Evolutionary conservation across 2,888 invertebrate genomes (phyloP).

Genomic region (Aethes cnicana): DNA sequence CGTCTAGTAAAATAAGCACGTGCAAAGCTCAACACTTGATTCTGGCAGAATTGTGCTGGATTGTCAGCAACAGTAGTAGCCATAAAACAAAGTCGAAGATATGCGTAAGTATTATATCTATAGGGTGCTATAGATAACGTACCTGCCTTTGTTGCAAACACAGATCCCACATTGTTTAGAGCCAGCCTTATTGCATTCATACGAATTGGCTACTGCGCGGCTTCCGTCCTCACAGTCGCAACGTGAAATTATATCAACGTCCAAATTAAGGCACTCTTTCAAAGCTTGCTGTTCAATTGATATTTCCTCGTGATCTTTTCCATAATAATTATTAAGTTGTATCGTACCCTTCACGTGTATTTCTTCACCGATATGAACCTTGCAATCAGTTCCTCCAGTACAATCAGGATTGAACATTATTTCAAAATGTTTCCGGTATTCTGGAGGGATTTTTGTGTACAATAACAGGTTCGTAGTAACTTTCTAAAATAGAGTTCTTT

Average conservation of each 20-base stretch:
- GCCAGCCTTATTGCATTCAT: conserved; percentile 1
- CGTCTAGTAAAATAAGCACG: too few species aligned
- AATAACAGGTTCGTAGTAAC: conserved; percentile 14
- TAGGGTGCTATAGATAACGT: neutral
- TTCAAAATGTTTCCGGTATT: conserved; percentile 22
- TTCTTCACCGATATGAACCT: conserved; percentile 2
- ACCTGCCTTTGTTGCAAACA: conserved; percentile 9
- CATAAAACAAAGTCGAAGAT: too few species aligned
- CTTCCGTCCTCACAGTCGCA: conserved; percentile 4
- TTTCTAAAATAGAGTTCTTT: conserved; percentile 23
- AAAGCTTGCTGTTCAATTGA: conserved; percentile 14
- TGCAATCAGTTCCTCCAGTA: neutral
- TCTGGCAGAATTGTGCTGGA: too few species aligned
- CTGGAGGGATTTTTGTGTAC: conserved; percentile 1
- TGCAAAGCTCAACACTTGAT: too few species aligned
- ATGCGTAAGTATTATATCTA: too few species aligned
- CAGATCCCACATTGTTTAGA: conserved; percentile 22
- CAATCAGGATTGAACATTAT: conserved; percentile 20
- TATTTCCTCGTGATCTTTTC: neutral
- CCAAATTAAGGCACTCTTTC: conserved; percentile 11
- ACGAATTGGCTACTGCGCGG: neutral
- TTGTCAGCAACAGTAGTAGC: too few species aligned
- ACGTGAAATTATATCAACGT: conserved; percentile 17
- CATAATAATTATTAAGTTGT: conserved; percentile 13
- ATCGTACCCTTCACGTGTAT: conserved; percentile 10